Base-by-base conservation (phyloP, 2,888 invertebrate genomes). In the Epicampocera succincta region DNA sequence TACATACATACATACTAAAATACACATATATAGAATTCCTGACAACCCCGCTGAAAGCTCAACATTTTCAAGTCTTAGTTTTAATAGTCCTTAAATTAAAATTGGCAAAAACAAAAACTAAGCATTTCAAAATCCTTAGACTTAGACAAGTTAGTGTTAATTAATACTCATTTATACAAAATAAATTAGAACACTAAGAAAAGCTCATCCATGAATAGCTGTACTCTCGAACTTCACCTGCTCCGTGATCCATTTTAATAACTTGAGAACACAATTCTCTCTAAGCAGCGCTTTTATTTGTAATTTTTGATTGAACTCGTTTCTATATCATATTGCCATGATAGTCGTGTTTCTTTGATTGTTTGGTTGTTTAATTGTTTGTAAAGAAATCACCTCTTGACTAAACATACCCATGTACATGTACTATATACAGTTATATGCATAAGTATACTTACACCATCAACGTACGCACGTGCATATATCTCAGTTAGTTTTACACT, bases 11-110 rank as follows among this genome's bases (percentile, higher is more conserved):
- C n/a, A n/a, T n/a, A n/a, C n/a, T n/a, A n/a, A 61, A 63, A 52
- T 1, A 42, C 3, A 29, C 50, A 15, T 33, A 38, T 6, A 42
- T 56, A 21, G 25, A 63, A 73, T 40, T 50, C 38, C 17, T 60
- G 12, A 46, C 66, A 65, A n/a, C 5, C 42, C 69, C 54, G 81
- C 78, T 74, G 46, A 74, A 65, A 74, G 77, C 73, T 71, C 81
- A 82, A 78, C 13, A 74, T 12, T 74, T 69, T n/a, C 42, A 17
- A 60, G 33, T 15, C 42, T 52, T 29, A 25, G 9, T 75, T 60
- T 25, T 21, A 38, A 33, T 38, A 12, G 42, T 40, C 17, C 3
- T 58, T 58, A 38, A 33, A 54, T 4, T 12, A 13, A 56, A 56
- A 56, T 56, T 19, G 56, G 29, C 17, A 38, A 50, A 40, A 12